Evolutionary conservation across 1,140 invertebrate genomes (phyloP).

Genomic region (Lepeophtheirus salmonis): DNA sequence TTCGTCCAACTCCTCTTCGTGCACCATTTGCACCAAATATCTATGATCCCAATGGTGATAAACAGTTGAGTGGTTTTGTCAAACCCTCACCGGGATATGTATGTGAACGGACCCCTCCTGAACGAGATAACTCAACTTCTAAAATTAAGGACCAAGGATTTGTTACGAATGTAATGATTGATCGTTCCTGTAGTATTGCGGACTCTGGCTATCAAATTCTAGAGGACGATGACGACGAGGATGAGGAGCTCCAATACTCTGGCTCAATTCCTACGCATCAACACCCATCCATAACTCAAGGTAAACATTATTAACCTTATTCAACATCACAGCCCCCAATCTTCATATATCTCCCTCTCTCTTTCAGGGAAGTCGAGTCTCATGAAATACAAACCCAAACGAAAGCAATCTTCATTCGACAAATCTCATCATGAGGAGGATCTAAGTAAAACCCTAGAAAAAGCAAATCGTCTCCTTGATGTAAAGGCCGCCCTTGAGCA

Average conservation of each 20-base stretch:
- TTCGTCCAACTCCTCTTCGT: background rate
- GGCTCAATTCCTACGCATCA: background rate
- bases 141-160: background rate
- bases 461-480: conserved; percentile 54
- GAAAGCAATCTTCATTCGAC: background rate
- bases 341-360: background rate
- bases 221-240: background rate
- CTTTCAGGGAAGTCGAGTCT: background rate
- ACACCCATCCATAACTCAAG: background rate
- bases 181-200: background rate
- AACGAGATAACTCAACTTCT: background rate
- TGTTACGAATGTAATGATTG: conserved; percentile 7
- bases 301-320: background rate
- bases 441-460: background rate
- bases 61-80: background rate
- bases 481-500: conserved; percentile 72
- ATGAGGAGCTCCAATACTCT: background rate
- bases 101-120: background rate
- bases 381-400: background rate
- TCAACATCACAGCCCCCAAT: no score
- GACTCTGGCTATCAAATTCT: conserved; percentile 16
- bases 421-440: background rate
- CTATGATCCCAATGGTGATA: background rate
- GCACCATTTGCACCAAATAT: background rate
- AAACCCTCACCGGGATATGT: background rate